Evolutionary conservation across 2,113 vertebrate species (phyloP).

Genomic region (Paramormyrops kingsleyae): DNA sequence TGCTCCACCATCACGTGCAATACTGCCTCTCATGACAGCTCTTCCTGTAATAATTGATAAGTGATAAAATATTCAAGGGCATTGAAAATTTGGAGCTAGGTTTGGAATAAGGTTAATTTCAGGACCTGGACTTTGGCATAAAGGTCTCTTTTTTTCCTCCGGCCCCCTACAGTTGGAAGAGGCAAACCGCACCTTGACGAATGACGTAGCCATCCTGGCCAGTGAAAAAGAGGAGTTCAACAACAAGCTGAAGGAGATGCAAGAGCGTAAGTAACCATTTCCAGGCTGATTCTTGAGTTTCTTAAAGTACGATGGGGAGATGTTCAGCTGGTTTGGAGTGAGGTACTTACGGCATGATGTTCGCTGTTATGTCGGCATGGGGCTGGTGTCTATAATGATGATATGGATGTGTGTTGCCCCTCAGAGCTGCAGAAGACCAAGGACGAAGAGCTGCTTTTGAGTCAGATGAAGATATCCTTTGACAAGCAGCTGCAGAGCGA

Average conservation of each 20-base stretch:
- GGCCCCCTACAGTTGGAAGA: slow-evolving; percentile 77
- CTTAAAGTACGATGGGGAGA: not conserved
- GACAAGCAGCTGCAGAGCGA: slow-evolving; percentile 91
- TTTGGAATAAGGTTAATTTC: not conserved
- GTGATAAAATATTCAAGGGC: not conserved
- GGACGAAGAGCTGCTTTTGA: slow-evolving; percentile 76
- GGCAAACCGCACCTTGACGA: slow-evolving; percentile 89
- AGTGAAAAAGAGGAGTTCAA: slow-evolving; percentile 97
- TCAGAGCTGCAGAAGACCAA: slow-evolving; percentile 74
- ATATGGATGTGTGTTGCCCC: not conserved
- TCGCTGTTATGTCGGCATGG: not conserved
- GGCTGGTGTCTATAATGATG: not conserved
- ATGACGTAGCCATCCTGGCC: slow-evolving; percentile 90
- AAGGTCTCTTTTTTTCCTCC: not conserved
- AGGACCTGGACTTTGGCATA: not conserved
- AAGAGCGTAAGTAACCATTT: slow-evolving; percentile 69
- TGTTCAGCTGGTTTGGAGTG: not conserved
- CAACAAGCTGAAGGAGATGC: slow-evolving; percentile 82
- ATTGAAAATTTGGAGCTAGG: not conserved
- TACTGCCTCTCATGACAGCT: not conserved
- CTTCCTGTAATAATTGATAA: not conserved
- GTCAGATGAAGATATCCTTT: slow-evolving; percentile 73
- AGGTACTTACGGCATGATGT: not conserved
- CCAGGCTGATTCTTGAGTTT: not conserved
- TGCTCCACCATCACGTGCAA: not conserved